Percentiles rank a stretch among this genome's conserved stretches.
These are phyloP conservation scores for Drosophila tsacasi DNA, from an alignment of 1,140 invertebrate species.

Conservation along the genomic window DNA sequence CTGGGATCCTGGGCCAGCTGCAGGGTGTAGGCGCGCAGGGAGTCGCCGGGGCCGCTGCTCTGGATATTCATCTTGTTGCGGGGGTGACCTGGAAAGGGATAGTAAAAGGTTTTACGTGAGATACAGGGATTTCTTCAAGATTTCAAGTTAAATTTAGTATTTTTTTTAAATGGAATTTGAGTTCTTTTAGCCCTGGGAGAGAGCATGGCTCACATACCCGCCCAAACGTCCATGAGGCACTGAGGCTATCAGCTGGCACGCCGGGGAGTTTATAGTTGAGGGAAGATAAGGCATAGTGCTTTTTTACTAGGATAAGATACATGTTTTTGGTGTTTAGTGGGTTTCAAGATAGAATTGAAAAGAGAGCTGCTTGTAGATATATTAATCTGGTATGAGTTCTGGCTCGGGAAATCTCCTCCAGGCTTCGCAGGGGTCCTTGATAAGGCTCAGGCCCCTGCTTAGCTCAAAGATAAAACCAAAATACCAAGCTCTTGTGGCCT, in stretches of 20 bases:
- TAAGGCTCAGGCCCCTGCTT: neutral
- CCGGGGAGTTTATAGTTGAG: neutral
- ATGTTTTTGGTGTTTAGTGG: neutral
- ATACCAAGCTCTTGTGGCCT: neutral
- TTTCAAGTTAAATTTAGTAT: neutral
- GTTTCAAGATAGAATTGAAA: neutral
- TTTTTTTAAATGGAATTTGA: neutral
- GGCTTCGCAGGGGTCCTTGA: neutral
- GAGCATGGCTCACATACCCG: neutral
- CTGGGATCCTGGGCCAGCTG: conserved; percentile 93
- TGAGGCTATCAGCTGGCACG: neutral
- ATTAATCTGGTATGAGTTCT: neutral
- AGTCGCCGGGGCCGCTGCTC: conserved; percentile 88
- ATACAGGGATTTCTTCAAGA: neutral
- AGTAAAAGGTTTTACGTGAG: neutral
- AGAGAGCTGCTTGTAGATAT: neutral
- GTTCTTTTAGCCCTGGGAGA: neutral
- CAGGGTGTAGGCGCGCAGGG: conserved; percentile 91
- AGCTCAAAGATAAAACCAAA: neutral
- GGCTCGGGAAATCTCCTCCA: neutral
- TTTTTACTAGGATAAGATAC: neutral
- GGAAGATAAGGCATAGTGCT: neutral
- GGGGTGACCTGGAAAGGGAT: conserved; percentile 73
- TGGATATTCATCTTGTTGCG: conserved; percentile 87
- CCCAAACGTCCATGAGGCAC: neutral